Percentiles rank a stretch among this genome's conserved stretches.
These are phyloP conservation scores for Dicerorhinus sumatrensis DNA, from an alignment of 2,113 vertebrate species.

Conservation along the genomic window DNA sequence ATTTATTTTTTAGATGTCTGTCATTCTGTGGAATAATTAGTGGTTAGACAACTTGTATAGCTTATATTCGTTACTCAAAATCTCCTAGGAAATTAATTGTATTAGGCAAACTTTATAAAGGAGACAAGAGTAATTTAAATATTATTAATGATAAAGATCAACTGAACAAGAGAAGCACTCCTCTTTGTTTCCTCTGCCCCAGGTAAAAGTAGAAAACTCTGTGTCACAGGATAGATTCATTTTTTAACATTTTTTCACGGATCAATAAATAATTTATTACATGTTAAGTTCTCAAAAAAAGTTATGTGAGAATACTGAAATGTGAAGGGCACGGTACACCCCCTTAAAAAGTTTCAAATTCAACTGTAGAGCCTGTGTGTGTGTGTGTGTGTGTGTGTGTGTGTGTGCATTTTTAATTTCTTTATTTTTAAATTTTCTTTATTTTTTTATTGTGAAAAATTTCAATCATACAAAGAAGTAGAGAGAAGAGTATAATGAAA, in stretches of 20 bases:
- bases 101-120: constrained; percentile 20
- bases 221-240: neutral
- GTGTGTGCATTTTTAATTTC: neutral
- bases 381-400: neutral
- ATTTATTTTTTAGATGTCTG: constrained; percentile 32
- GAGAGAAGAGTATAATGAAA: neutral
- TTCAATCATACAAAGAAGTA: neutral
- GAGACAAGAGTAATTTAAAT: neutral
- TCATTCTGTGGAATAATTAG: constrained; percentile 39
- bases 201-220: neutral
- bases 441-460: neutral
- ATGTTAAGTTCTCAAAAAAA: neutral
- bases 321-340: neutral
- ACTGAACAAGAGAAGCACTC: neutral
- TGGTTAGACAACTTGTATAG: neutral
- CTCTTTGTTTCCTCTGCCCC: neutral
- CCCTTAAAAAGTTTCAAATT: neutral
- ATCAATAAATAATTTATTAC: neutral
- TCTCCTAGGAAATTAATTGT: constrained; percentile 47
- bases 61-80: neutral
- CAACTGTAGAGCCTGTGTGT: neutral
- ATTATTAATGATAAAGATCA: constrained; percentile 46
- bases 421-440: neutral
- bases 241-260: neutral
- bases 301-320: neutral